phyloP scores from a whole-genome alignment of 2,113 vertebrate genomes.

The Hippocampus mohnikei region DNA sequence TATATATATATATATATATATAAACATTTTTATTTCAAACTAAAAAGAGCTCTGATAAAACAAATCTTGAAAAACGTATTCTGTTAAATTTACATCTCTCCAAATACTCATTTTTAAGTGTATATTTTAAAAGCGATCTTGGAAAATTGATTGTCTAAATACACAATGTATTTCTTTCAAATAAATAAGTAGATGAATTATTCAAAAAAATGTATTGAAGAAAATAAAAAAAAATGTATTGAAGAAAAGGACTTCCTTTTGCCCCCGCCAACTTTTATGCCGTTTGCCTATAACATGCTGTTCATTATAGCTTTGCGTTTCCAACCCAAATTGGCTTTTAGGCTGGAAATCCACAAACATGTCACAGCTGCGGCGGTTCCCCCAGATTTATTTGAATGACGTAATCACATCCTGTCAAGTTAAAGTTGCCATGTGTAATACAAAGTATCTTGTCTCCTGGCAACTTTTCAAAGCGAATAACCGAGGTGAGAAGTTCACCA shows the following conservation, averaged over 20 bases:
- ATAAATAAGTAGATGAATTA: too few species aligned
- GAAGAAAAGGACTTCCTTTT: not conserved
- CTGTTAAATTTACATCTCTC: too few species aligned
- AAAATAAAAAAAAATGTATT: not conserved
- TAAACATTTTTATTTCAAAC: too few species aligned
- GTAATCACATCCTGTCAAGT: not conserved
- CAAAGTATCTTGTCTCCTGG: slow-evolving; percentile 21
- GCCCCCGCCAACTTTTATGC: not conserved
- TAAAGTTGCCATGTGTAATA: not conserved
- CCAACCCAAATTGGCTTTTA: not conserved
- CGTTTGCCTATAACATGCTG: not conserved
- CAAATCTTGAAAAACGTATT: too few species aligned
- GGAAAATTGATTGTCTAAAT: too few species aligned
- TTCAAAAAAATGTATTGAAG: too few species aligned
- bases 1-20: too few species aligned
- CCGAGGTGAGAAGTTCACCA: slow-evolving; percentile 35
- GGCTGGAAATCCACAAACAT: not conserved
- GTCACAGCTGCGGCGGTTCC: not conserved
- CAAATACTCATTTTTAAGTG: too few species aligned
- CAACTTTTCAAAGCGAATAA: slow-evolving; percentile 25
- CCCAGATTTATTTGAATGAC: not conserved
- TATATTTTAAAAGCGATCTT: too few species aligned
- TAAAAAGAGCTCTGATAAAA: too few species aligned
- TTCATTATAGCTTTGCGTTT: not conserved
- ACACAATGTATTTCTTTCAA: too few species aligned